A percentile compares a stretch with the other conserved stretches of the same genome.
phyloP scores from a whole-genome alignment of 2,888 invertebrate genomes.

The Harmothoe impar region DNA sequence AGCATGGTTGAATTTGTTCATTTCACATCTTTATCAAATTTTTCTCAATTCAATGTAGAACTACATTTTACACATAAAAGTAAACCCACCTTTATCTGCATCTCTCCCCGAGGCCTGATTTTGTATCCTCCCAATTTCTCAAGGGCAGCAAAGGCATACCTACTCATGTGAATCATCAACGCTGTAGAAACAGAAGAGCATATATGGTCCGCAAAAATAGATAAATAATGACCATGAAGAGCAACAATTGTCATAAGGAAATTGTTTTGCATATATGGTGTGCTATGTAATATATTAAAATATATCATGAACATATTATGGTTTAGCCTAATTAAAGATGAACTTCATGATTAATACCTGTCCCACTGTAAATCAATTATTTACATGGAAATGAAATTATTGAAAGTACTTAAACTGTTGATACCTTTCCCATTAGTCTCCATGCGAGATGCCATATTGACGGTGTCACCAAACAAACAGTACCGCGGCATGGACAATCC shows the following conservation, averaged over 20 bases:
- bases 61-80: neutral
- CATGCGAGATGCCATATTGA: slow-evolving; percentile 46
- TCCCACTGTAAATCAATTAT: no score
- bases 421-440: slow-evolving; percentile 48
- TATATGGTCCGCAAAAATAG: neutral
- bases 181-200: slow-evolving; percentile 5
- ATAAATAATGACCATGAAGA: no score
- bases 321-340: no score
- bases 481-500: slow-evolving; percentile 36
- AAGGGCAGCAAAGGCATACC: neutral
- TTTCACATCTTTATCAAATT: neutral
- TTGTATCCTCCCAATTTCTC: neutral
- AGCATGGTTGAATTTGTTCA: neutral
- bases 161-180: slow-evolving; percentile 49
- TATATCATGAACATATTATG: no score
- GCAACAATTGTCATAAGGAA: no score
- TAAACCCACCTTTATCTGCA: slow-evolving; percentile 52
- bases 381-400: no score
- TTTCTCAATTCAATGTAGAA: neutral
- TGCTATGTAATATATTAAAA: no score
- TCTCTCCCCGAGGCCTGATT: slow-evolving; percentile 13
- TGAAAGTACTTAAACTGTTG: no score
- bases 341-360: no score
- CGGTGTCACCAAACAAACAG: slow-evolving; percentile 45
- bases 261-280: no score